These are phyloP conservation scores for Chelonus formosanus DNA, from an alignment of 2,888 invertebrate genomes.

Conservation along the genomic window DNA sequence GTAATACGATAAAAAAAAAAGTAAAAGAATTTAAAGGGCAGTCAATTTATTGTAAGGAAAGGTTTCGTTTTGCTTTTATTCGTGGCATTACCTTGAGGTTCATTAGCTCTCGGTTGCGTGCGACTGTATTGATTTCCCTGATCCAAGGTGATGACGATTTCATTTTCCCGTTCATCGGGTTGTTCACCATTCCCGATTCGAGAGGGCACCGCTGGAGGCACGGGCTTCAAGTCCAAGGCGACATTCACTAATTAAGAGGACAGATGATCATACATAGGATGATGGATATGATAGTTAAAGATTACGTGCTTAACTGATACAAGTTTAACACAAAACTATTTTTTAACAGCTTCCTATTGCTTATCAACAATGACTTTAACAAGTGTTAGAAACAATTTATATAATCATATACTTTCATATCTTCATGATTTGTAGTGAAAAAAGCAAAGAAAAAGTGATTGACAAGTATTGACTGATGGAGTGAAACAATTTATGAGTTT, in stretches of 20 bases:
- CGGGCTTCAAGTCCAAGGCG: conserved; percentile 63
- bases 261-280: conserved; percentile 44
- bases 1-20: background rate
- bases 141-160: conserved; percentile 73
- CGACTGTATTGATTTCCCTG: conserved; percentile 73
- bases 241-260: conserved; percentile 57
- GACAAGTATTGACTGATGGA: no score
- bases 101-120: conserved; percentile 66
- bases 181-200: conserved; percentile 69
- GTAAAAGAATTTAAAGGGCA: background rate
- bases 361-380: no score
- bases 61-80: conserved; percentile 26
- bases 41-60: conserved; percentile 18
- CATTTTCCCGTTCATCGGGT: conserved; percentile 71
- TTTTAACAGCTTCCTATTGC: no score
- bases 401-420: no score
- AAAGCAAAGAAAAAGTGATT: no score
- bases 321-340: no score
- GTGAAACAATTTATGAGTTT: no score
- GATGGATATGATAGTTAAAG: conserved; percentile 17
- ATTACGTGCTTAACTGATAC: background rate
- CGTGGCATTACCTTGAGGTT: conserved; percentile 62
- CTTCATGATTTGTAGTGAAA: no score
- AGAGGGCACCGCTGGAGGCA: conserved; percentile 59
- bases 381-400: no score